Evolutionary conservation across 2,888 invertebrate species (phyloP).

Genomic region (Plagodis pulveraria): DNA sequence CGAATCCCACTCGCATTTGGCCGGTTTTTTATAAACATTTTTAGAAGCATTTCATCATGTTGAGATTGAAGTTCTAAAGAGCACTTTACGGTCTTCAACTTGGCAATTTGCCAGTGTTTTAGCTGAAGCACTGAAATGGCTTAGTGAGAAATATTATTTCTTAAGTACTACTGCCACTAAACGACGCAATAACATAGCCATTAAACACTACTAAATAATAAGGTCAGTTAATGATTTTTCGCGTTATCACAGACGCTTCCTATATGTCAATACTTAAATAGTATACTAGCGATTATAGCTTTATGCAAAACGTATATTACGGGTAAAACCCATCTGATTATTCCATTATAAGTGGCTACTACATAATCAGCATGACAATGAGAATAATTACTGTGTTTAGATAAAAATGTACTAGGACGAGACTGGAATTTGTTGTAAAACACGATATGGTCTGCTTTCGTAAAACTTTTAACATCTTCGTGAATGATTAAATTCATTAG

Average conservation of each 20-base stretch:
- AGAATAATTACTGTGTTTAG: not conserved
- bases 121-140: constrained; percentile 1
- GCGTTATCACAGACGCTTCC: constrained; percentile 42
- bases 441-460: not conserved
- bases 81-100: constrained; percentile 7
- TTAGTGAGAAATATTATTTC: not conserved
- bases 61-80: constrained; percentile 5
- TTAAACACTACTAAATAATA: too few species aligned
- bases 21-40: too few species aligned
- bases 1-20: too few species aligned
- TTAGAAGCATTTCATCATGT: constrained; percentile 3
- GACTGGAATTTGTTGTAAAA: not conserved
- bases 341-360: constrained; percentile 2
- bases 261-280: constrained; percentile 38
- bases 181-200: too few species aligned
- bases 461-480: too few species aligned
- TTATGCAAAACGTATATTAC: constrained; percentile 33
- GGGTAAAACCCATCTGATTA: constrained; percentile 43
- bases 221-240: constrained; percentile 39
- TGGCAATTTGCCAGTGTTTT: constrained; percentile 14
- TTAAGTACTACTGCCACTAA: too few species aligned
- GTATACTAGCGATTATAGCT: constrained; percentile 8
- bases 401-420: not conserved
- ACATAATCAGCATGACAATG: not conserved
- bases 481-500: too few species aligned